Conservation (phyloP, 2,797 vertebrate genomes). For the Notamacropus eugenii region DNA sequence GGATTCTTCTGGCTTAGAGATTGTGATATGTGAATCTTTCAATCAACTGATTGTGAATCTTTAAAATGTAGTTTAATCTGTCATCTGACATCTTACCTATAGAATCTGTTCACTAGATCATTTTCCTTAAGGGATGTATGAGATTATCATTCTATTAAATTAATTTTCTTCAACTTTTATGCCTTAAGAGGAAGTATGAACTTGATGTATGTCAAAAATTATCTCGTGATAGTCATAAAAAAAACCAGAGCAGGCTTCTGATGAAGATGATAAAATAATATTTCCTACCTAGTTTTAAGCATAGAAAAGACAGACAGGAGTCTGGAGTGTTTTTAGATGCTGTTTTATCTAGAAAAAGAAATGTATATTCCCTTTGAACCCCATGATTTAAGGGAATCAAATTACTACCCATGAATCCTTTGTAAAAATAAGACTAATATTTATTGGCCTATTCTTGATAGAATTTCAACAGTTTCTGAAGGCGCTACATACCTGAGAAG, state of each 20-base stretch:
- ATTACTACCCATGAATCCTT: neutral
- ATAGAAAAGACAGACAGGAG: neutral
- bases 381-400: neutral
- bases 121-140: neutral
- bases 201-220: neutral
- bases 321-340: neutral
- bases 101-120: neutral
- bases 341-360: neutral
- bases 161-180: neutral
- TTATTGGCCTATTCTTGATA: neutral
- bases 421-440: neutral
- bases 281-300: neutral
- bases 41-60: neutral
- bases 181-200: neutral
- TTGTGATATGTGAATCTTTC: neutral
- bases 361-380: neutral
- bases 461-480: neutral
- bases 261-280: neutral
- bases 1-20: neutral
- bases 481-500: accelerated
- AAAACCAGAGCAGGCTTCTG: neutral
- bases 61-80: neutral
- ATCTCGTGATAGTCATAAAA: neutral
- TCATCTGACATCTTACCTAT: neutral
- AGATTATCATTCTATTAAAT: neutral